These are phyloP conservation scores for Remorina albescens DNA, from an alignment of 2,797 vertebrate species.

Conservation along the genomic window DNA sequence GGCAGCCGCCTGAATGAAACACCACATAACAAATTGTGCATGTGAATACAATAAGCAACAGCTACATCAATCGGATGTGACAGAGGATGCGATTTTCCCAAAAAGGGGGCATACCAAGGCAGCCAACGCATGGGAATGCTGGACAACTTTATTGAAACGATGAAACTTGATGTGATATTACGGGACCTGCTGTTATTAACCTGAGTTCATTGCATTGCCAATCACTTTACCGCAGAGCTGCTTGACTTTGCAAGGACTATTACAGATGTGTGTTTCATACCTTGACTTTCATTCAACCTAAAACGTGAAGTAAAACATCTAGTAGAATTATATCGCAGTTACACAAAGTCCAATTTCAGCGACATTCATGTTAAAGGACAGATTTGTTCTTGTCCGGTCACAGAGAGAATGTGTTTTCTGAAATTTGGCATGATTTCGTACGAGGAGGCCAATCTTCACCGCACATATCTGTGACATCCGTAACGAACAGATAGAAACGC, in stretches of 20 bases:
- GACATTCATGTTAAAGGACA: not conserved
- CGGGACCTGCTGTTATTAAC: slow-evolving; percentile 70
- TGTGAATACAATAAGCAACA: slow-evolving; percentile 77
- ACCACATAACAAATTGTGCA: slow-evolving; percentile 79
- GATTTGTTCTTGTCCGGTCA: slow-evolving; percentile 6
- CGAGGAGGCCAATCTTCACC: not conserved
- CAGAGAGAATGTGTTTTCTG: not conserved
- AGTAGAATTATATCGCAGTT: slow-evolving; percentile 45
- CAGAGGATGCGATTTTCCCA: slow-evolving; percentile 70
- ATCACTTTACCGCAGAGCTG: slow-evolving; percentile 60
- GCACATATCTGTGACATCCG: too few species aligned
- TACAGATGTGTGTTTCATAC: slow-evolving; percentile 53
- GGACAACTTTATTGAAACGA: slow-evolving; percentile 76
- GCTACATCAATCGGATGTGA: slow-evolving; percentile 73
- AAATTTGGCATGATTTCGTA: slow-evolving; percentile 6
- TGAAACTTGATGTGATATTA: slow-evolving; percentile 75
- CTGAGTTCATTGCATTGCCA: slow-evolving; percentile 70
- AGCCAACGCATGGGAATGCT: slow-evolving; percentile 57
- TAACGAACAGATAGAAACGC: not conserved
- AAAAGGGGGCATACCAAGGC: slow-evolving; percentile 66
- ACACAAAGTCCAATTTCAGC: slow-evolving; percentile 2
- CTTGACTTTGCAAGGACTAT: slow-evolving; percentile 72
- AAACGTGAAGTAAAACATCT: slow-evolving; percentile 62
- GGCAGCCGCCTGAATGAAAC: slow-evolving; percentile 77
- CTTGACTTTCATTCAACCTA: slow-evolving; percentile 70